Evolutionary conservation across 2,113 vertebrate genomes (phyloP).

Genomic region (Pteronura brasiliensis): DNA sequence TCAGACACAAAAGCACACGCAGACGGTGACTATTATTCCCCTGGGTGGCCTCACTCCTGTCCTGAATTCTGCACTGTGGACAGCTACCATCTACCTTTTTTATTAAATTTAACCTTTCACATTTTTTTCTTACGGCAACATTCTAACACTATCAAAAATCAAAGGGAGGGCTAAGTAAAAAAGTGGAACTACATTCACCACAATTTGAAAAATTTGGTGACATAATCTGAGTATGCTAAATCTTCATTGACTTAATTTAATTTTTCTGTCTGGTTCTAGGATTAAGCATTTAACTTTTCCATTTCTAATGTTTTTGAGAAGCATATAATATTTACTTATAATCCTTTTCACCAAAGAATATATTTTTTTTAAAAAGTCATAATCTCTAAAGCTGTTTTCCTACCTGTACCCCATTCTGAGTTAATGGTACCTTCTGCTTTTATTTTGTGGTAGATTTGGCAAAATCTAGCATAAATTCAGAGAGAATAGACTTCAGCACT

Average conservation of each 20-base stretch:
- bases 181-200: neutral
- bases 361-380: neutral
- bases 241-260: neutral
- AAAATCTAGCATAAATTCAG: neutral
- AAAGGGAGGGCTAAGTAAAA: neutral
- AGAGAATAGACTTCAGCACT: neutral
- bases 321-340: neutral
- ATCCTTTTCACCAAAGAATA: neutral
- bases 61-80: neutral
- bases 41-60: neutral
- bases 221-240: neutral
- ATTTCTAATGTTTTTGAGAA: constrained; percentile 4
- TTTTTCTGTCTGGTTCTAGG: neutral
- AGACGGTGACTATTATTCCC: neutral
- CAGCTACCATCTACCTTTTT: neutral
- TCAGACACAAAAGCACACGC: neutral
- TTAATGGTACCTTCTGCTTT: neutral
- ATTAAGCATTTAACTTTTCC: neutral
- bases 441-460: neutral
- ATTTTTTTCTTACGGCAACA: neutral
- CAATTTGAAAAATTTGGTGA: neutral
- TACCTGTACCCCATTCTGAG: neutral
- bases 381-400: neutral
- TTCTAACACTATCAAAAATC: neutral
- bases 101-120: neutral